A percentile compares a stretch with the other conserved stretches of the same genome.
Evolutionary conservation across 2,113 vertebrate species (phyloP).

Genomic region (Antechinus flavipes): DNA sequence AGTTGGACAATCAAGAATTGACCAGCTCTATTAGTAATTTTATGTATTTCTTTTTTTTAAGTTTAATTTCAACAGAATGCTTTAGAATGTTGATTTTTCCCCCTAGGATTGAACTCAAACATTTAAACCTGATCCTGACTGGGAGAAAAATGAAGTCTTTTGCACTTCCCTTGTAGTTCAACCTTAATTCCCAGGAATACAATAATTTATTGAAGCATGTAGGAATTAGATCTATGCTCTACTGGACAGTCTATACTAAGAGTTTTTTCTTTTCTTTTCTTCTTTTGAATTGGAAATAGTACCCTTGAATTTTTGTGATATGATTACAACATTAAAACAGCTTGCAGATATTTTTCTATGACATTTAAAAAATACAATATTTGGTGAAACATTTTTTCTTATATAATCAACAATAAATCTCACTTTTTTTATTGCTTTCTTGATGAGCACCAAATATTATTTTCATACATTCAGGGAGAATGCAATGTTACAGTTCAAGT

Average conservation of each 20-base stretch:
- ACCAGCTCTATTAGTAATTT: conserved; percentile 24
- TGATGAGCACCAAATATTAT: conserved; percentile 3
- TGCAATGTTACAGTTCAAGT: neutral
- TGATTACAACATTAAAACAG: conserved; percentile 13
- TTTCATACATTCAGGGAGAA: conserved; percentile 38
- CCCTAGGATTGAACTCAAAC: conserved; percentile 19
- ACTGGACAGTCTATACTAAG: conserved; percentile 10
- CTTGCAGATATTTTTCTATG: conserved; percentile 20
- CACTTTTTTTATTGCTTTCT: conserved; percentile 19
- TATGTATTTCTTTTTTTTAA: conserved; percentile 16
- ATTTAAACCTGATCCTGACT: conserved; percentile 33
- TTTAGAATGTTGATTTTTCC: conserved; percentile 30
- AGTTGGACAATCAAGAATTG: neutral
- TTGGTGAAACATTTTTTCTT: neutral
- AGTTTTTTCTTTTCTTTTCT: conserved; percentile 46
- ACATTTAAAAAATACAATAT: neutral
- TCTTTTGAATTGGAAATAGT: conserved; percentile 14
- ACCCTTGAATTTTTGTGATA: conserved; percentile 11
- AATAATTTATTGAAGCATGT: conserved; percentile 31
- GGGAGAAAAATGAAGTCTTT: conserved; percentile 40
- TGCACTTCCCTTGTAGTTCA: neutral
- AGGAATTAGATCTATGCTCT: neutral
- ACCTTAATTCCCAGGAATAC: conserved; percentile 28
- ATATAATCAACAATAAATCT: conserved; percentile 9
- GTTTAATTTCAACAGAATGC: conserved; percentile 43